Evolutionary conservation across 1,140 invertebrate species (phyloP).

Genomic region (Muscidifurax raptorellus): DNA sequence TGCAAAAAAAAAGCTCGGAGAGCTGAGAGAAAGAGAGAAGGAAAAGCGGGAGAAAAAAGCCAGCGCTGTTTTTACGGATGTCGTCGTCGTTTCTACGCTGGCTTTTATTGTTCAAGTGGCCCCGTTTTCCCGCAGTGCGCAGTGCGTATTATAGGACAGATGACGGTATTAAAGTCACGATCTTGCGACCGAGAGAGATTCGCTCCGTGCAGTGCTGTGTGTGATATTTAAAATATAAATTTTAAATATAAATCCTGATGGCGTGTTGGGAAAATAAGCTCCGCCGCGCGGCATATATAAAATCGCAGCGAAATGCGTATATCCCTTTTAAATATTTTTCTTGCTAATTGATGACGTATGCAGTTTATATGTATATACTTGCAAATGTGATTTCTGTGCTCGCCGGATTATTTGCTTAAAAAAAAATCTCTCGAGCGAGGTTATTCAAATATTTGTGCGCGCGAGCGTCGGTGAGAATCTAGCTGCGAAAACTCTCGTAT

Average conservation of each 20-base stretch:
- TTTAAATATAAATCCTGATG: neutral
- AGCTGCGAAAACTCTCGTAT: too few relatives aligned
- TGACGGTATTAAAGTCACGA: constrained; percentile 35
- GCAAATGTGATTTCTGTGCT: neutral
- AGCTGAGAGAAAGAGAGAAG: neutral
- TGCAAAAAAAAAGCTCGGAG: neutral
- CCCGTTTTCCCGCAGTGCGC: constrained; percentile 22
- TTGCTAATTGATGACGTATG: constrained; percentile 9
- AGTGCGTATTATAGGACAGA: constrained; percentile 11
- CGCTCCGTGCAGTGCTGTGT: neutral
- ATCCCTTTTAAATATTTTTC: constrained; percentile 12
- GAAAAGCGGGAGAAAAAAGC: neutral
- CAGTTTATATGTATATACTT: neutral
- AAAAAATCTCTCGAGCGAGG: neutral
- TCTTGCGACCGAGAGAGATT: neutral
- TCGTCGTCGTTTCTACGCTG: constrained; percentile 11
- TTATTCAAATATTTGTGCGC: neutral
- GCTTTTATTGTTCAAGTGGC: constrained; percentile 40
- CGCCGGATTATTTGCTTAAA: neutral
- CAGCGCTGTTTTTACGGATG: constrained; percentile 23
- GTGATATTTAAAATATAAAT: constrained; percentile 30
- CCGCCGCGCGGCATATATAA: too few relatives aligned
- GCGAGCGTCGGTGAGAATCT: too few relatives aligned
- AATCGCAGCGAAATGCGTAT: too few relatives aligned
- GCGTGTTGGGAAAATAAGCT: neutral